phyloP scores from a whole-genome alignment of 2,113 vertebrate genomes.

The Donacobius atricapilla region DNA sequence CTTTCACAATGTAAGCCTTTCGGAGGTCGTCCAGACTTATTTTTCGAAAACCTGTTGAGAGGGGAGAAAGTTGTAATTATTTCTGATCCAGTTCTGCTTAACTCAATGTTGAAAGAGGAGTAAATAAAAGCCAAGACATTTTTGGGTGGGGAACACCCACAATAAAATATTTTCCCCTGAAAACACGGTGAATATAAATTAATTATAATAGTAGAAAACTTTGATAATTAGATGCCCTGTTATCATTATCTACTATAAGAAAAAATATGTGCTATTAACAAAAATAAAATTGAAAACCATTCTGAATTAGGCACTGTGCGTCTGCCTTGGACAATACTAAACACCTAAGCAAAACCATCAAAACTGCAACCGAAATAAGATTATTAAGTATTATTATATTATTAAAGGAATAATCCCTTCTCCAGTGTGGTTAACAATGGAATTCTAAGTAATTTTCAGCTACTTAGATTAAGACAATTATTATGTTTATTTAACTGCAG shows the following conservation, averaged over 20 bases:
- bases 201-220: neutral
- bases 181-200: neutral
- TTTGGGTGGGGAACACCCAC: neutral
- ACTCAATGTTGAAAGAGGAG: neutral
- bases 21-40: conserved; percentile 97
- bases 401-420: neutral
- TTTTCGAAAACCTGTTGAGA: conserved; percentile 88
- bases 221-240: neutral
- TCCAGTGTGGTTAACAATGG: neutral
- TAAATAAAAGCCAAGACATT: neutral
- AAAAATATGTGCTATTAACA: neutral
- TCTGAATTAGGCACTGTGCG: neutral
- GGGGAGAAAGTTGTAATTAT: neutral
- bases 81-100: neutral
- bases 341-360: neutral
- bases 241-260: neutral
- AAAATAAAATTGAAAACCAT: neutral
- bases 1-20: conserved; percentile 96
- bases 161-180: neutral
- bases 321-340: neutral
- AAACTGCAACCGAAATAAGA: neutral
- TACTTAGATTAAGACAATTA: neutral
- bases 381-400: neutral
- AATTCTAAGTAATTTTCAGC: conserved; percentile 2
- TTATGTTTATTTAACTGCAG: neutral